Base-by-base conservation (phyloP, 2,113 vertebrate species). In the Probosciger aterrimus region DNA sequence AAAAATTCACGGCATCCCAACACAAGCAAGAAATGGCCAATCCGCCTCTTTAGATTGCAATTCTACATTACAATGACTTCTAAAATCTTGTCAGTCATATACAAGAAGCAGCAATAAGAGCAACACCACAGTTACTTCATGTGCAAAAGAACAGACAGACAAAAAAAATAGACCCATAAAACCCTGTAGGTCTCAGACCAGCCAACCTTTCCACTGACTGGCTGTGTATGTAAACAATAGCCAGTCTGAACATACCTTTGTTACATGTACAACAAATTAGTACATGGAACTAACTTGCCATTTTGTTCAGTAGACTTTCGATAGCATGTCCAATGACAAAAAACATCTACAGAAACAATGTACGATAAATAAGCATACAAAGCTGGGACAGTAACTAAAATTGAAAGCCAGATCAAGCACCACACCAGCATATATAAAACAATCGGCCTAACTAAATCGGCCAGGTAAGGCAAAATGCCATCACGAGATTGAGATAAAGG, bases 21-120 rank as follows among this genome's bases (percentile, higher is more conserved):
- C 62, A 30, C 6, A 8, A 84, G 49, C 60, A 83, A 92, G 93
- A 96, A 96, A 96, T n/a, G 24, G 79, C 60, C 53, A 96, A 93
- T 81, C 14, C 10, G 3, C 15, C 43, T 93, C 65, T 74, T 85
- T 24, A 76, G 67, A 52, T 6, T 88, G 44, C 90, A 92, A 76
- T n/a, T 73, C 46, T 81, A 43, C 23, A n/a, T 53, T 68, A 60
- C 67, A 86, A 31, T 9, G 11, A 41, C 14, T 85, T 91, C 46
- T 83, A 74, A 84, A 50, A 62, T 63, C 46, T 30, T 62, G n/a
- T 73, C 78, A 94, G n/a, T 37, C 43, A 6, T 59, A 53, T 41
- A 65, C 31, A 75, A 93, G 17, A 67, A 74, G 41, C 60, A 73
- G 52, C n/a, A 82, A 15, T 50, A 95, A 60, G 18, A 69, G 47